phyloP scores from a whole-genome alignment of 2,888 invertebrate species.

The Xanthorhoe designata region DNA sequence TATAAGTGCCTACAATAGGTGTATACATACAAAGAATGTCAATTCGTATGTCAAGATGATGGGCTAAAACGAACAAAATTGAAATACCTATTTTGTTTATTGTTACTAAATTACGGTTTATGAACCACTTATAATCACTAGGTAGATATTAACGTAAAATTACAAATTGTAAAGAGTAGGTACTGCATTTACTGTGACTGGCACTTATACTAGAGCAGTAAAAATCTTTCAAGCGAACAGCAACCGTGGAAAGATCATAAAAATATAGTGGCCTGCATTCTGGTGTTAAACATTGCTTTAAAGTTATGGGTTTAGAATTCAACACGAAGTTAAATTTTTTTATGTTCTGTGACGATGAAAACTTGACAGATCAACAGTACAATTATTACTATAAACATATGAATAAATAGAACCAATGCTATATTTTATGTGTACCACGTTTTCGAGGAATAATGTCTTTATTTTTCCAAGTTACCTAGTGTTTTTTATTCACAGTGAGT shows the following conservation, averaged over 20 bases:
- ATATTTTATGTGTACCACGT: not conserved
- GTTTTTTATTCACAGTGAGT: too few species aligned
- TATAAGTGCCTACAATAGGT: too few species aligned
- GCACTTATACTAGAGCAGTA: conserved; percentile 55
- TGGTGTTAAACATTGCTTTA: conserved; percentile 31
- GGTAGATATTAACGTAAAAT: conserved; percentile 6
- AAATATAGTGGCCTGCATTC: conserved; percentile 22
- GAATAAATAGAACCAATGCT: not conserved
- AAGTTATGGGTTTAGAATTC: conserved; percentile 25
- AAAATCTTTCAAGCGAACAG: conserved; percentile 65
- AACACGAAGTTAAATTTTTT: conserved; percentile 29
- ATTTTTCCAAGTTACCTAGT: not conserved
- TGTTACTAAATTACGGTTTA: not conserved
- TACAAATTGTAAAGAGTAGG: conserved; percentile 22
- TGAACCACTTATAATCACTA: not conserved
- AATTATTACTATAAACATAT: conserved; percentile 26
- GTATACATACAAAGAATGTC: too few species aligned
- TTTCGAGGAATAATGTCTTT: not conserved
- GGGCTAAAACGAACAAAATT: not conserved
- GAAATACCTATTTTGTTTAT: not conserved
- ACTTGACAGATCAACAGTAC: conserved; percentile 48
- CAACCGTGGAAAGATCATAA: conserved; percentile 54
- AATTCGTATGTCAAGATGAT: not conserved
- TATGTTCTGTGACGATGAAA: conserved; percentile 48
- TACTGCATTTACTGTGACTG: conserved; percentile 44